Evolutionary conservation across 2,113 vertebrate genomes (phyloP).

Genomic region (Chlorodrepanis virens): DNA sequence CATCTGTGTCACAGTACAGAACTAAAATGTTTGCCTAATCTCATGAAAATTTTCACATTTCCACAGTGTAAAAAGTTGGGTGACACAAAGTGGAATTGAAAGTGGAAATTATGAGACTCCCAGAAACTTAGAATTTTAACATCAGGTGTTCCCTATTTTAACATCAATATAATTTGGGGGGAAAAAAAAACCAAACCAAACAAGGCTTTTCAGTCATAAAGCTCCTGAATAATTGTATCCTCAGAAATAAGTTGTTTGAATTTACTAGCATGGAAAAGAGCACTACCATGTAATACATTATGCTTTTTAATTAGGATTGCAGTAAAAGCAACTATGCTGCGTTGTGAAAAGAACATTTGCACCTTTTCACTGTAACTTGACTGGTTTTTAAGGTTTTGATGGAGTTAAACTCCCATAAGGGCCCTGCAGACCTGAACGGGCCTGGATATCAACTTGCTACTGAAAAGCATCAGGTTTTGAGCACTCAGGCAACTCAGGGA

Average conservation of each 20-base stretch:
- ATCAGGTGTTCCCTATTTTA: neutral
- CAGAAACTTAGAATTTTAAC: neutral
- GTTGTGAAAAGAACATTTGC: neutral
- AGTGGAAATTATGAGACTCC: neutral
- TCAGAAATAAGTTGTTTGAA: neutral
- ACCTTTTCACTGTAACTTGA: neutral
- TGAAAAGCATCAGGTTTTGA: neutral
- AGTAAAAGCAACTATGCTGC: neutral
- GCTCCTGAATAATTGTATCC: neutral
- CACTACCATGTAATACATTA: neutral
- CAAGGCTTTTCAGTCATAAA: neutral
- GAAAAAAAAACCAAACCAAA: neutral
- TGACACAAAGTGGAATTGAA: neutral
- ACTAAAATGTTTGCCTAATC: neutral
- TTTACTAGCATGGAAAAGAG: neutral
- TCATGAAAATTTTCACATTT: neutral
- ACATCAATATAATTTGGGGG: neutral
- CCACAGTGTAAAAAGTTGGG: neutral
- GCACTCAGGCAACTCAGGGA: neutral
- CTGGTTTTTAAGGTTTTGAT: neutral
- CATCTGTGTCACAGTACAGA: neutral
- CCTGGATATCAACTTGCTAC: neutral
- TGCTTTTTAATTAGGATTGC: neutral
- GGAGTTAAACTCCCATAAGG: neutral
- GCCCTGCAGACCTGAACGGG: neutral